Conservation (phyloP, 2,888 invertebrate species). For the Acanthosoma haemorrhoidale region DNA sequence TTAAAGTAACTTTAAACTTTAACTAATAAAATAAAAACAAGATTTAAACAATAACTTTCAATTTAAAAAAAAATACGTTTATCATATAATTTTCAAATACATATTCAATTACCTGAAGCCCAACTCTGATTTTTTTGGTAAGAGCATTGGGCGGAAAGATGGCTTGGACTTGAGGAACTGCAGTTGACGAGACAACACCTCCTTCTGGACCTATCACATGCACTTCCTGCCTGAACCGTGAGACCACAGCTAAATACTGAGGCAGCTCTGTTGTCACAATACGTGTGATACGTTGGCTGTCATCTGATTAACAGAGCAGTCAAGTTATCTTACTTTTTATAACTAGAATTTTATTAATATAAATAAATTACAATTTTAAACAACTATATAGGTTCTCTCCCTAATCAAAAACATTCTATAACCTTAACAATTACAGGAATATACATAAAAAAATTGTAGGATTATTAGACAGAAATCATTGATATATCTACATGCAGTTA, state of each 20-base stretch:
- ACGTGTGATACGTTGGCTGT: slow-evolving; percentile 67
- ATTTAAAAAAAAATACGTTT: neutral
- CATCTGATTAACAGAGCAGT: slow-evolving; percentile 15
- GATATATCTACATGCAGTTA: no score
- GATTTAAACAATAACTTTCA: neutral
- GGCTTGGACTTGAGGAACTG: slow-evolving; percentile 83
- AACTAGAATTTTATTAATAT: no score
- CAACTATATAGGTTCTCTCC: no score
- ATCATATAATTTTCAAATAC: neutral
- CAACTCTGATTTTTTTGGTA: slow-evolving; percentile 98
- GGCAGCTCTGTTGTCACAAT: slow-evolving; percentile 96
- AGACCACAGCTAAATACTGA: slow-evolving; percentile 94
- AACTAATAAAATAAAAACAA: neutral
- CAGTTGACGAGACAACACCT: slow-evolving; percentile 88
- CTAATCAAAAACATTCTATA: no score
- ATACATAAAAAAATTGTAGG: no score
- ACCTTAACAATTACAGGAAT: no score
- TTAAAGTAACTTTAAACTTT: neutral
- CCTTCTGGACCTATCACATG: slow-evolving; percentile 97
- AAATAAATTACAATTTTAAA: no score
- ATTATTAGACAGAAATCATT: no score
- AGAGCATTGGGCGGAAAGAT: slow-evolving; percentile 92
- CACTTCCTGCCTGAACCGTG: slow-evolving; percentile 91
- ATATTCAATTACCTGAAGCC: slow-evolving; percentile 78
- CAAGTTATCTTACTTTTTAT: no score